These are phyloP conservation scores for Hyposoter didymator DNA, from an alignment of 2,888 invertebrate genomes.

Conservation along the genomic window DNA sequence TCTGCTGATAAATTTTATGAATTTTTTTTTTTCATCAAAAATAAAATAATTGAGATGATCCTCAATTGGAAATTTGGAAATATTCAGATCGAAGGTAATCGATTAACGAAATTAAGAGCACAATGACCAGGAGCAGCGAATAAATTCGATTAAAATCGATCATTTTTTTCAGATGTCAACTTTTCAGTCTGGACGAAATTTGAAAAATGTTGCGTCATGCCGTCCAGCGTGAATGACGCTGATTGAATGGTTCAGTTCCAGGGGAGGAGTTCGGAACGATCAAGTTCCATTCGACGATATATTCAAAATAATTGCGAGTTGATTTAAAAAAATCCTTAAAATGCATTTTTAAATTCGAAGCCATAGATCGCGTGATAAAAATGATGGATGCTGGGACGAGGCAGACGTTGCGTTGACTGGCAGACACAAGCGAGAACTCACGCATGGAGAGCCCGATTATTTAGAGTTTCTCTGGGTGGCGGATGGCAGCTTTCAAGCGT, in stretches of 20 bases:
- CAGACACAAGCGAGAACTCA: neutral
- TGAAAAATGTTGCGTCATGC: neutral
- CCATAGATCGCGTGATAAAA: neutral
- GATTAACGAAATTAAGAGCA: too few species aligned
- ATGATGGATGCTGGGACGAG: neutral
- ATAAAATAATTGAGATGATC: too few species aligned
- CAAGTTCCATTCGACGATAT: neutral
- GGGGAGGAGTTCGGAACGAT: neutral
- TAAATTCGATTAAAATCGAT: too few species aligned
- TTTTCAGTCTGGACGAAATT: too few species aligned
- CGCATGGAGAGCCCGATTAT: slow-evolving; percentile 7
- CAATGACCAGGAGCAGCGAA: too few species aligned
- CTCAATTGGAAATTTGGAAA: too few species aligned
- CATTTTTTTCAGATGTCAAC: too few species aligned
- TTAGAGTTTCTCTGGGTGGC: slow-evolving; percentile 31
- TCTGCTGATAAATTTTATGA: too few species aligned
- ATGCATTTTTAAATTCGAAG: neutral
- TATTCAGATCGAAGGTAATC: too few species aligned
- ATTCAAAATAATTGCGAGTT: neutral
- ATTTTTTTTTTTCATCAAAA: too few species aligned
- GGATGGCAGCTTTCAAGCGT: slow-evolving; percentile 48
- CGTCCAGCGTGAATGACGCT: neutral
- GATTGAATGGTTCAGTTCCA: neutral
- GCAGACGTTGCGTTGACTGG: neutral
- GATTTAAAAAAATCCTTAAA: neutral